A percentile compares a stretch with the other conserved stretches of the same genome.
Evolutionary conservation across 2,888 invertebrate genomes (phyloP).

Genomic region (Itoplectis maculator): DNA sequence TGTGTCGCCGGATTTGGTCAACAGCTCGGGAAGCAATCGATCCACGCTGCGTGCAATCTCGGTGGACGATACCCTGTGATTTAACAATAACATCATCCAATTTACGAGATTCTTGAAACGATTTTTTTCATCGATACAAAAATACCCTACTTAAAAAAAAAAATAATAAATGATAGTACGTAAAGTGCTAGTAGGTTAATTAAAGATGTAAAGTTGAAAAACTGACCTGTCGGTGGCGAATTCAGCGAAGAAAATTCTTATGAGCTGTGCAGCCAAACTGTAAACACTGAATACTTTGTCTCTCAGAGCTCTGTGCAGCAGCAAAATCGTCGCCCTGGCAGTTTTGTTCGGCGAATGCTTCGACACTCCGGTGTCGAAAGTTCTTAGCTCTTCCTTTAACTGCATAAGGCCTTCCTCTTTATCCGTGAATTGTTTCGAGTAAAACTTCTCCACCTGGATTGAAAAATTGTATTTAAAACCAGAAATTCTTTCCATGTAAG

Average conservation of each 20-base stretch:
- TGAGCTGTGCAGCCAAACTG: constrained; percentile 93
- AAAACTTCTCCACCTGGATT: constrained; percentile 93
- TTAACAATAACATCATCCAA: not conserved
- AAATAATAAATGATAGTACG: not conserved
- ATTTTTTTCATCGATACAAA: too few species aligned
- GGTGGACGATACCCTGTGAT: constrained; percentile 90
- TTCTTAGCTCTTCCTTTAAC: constrained; percentile 86
- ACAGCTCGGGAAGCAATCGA: constrained; percentile 92
- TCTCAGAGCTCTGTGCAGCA: constrained; percentile 92
- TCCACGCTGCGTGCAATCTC: constrained; percentile 94
- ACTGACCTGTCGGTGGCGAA: constrained; percentile 92
- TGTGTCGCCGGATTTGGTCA: constrained; percentile 95
- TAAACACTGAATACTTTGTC: constrained; percentile 96
- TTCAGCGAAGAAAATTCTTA: constrained; percentile 92
- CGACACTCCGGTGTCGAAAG: constrained; percentile 83
- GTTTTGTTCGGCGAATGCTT: constrained; percentile 90
- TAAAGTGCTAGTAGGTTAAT: not conserved
- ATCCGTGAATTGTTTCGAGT: constrained; percentile 95
- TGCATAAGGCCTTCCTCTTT: constrained; percentile 94
- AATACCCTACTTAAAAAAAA: too few species aligned
- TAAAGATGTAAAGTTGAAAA: constrained; percentile 6
- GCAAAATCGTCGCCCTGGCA: constrained; percentile 91
- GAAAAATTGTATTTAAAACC: constrained; percentile 5
- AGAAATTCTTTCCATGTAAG: not conserved
- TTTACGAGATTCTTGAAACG: too few species aligned